These are phyloP conservation scores for Leptodirus hochenwartii DNA, from an alignment of 2,888 invertebrate species.

Conservation along the genomic window DNA sequence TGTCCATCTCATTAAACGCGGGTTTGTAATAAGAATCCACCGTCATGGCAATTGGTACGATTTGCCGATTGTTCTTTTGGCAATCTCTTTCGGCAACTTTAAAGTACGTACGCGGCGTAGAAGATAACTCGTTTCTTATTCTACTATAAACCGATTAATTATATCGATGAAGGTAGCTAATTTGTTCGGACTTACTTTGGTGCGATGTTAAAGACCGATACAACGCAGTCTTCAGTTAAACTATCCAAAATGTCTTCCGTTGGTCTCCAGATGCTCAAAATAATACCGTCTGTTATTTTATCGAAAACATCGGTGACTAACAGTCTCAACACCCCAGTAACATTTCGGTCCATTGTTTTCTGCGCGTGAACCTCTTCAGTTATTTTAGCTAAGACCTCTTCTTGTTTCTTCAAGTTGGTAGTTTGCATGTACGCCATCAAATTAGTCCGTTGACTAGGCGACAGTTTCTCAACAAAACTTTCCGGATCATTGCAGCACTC, in stretches of 20 bases:
- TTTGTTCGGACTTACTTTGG: constrained; percentile 19
- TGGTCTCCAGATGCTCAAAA: constrained; percentile 55
- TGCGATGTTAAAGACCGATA: constrained; percentile 41
- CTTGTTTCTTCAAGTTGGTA: constrained; percentile 21
- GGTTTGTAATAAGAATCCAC: constrained; percentile 23
- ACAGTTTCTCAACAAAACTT: constrained; percentile 29
- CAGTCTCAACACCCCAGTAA: constrained; percentile 28
- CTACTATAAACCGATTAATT: constrained; percentile 13
- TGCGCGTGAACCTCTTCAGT: constrained; percentile 14
- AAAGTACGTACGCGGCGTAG: constrained; percentile 18
- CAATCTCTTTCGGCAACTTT: constrained; percentile 9
- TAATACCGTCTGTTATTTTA: constrained; percentile 19
- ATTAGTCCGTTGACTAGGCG: constrained; percentile 26
- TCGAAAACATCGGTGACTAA: constrained; percentile 25
- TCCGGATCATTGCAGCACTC: constrained; percentile 29
- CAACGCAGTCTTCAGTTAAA: constrained; percentile 40
- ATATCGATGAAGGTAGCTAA: constrained; percentile 2
- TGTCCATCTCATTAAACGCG: constrained; percentile 51
- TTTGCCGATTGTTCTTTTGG: constrained; percentile 17
- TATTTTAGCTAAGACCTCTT: constrained; percentile 14
- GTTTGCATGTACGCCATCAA: constrained; percentile 26
- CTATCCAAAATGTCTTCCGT: constrained; percentile 36
- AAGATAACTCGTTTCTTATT: constrained; percentile 17
- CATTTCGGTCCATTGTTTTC: constrained; percentile 20
- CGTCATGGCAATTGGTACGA: constrained; percentile 29